Conservation (phyloP, 2,888 invertebrate genomes). For the Eupithecia vulgata region DNA sequence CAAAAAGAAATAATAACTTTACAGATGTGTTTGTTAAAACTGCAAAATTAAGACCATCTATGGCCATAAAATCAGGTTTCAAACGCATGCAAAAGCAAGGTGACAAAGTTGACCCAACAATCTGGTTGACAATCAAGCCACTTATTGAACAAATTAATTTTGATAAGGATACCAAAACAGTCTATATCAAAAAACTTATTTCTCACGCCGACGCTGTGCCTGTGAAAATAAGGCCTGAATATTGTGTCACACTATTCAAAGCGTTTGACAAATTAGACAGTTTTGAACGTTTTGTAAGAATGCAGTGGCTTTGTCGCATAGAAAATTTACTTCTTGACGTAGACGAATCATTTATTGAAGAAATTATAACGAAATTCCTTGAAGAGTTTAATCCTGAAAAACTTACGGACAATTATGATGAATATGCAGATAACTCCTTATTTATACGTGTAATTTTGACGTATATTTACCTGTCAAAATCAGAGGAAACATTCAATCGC, state of each 20-base stretch:
- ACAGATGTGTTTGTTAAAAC: constrained; percentile 47
- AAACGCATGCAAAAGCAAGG: constrained; percentile 45
- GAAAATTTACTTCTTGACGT: constrained; percentile 33
- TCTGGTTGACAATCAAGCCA: constrained; percentile 61
- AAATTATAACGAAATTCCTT: neutral
- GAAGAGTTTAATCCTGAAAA: constrained; percentile 41
- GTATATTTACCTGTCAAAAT: constrained; percentile 56
- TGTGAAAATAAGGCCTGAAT: constrained; percentile 53
- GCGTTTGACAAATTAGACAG: constrained; percentile 40
- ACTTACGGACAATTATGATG: constrained; percentile 30
- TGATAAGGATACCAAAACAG: constrained; percentile 26
- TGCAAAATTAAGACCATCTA: constrained; percentile 50
- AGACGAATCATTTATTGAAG: constrained; percentile 34
- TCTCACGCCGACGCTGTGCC: constrained; percentile 49
- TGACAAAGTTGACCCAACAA: constrained; percentile 41
- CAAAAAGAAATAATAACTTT: constrained; percentile 47
- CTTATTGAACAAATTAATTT: constrained; percentile 49
- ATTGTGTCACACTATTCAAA: constrained; percentile 53
- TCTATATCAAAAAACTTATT: constrained; percentile 14
- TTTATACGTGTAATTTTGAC: constrained; percentile 57
- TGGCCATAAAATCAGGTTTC: constrained; percentile 54
- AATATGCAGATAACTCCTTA: constrained; percentile 34
- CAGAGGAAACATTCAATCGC: constrained; percentile 47
- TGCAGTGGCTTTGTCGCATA: constrained; percentile 45
- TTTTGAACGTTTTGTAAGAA: constrained; percentile 25